A percentile compares a stretch with the other conserved stretches of the same genome.
Evolutionary conservation across 1,140 invertebrate species (phyloP).

Genomic region (Solenopsis fugax): DNA sequence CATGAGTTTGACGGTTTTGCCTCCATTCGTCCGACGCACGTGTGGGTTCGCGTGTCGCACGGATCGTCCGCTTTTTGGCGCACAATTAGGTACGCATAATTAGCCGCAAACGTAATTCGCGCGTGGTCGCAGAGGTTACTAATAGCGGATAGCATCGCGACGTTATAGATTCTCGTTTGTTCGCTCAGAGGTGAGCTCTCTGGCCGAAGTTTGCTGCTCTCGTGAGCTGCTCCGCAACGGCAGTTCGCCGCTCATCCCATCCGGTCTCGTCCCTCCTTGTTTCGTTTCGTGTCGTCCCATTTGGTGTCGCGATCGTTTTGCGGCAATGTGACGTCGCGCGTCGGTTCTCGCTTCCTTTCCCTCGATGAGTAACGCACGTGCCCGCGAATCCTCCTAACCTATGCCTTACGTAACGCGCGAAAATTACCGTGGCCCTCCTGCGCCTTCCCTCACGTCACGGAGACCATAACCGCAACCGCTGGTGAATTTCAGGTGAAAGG

Average conservation of each 20-base stretch:
- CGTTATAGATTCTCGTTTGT: slow-evolving; percentile 35
- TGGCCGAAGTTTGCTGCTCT: background rate
- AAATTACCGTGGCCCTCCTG: background rate
- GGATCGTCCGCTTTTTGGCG: slow-evolving; percentile 75
- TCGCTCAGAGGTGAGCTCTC: slow-evolving; percentile 16
- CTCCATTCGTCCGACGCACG: slow-evolving; percentile 71
- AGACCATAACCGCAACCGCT: background rate
- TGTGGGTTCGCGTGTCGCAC: slow-evolving; percentile 71
- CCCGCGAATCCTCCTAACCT: slow-evolving; percentile 57
- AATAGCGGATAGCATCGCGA: background rate
- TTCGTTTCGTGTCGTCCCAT: background rate
- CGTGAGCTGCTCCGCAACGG: background rate
- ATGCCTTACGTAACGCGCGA: slow-evolving; percentile 63
- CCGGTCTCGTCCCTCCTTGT: background rate
- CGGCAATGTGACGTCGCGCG: background rate
- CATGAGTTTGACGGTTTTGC: slow-evolving; percentile 62
- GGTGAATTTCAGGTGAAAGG: slow-evolving; percentile 70
- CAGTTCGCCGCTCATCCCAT: background rate
- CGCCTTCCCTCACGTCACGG: background rate
- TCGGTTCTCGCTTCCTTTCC: slow-evolving; percentile 36
- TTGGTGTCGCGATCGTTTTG: slow-evolving; percentile 6
- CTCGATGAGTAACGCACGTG: slow-evolving; percentile 10
- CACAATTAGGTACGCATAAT: slow-evolving; percentile 75
- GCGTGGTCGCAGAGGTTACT: background rate
- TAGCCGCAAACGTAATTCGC: slow-evolving; percentile 8